A percentile compares a stretch with the other conserved stretches of the same genome.
Evolutionary conservation across 2,888 invertebrate genomes (phyloP).

Genomic region (Yponomeuta evonymella): DNA sequence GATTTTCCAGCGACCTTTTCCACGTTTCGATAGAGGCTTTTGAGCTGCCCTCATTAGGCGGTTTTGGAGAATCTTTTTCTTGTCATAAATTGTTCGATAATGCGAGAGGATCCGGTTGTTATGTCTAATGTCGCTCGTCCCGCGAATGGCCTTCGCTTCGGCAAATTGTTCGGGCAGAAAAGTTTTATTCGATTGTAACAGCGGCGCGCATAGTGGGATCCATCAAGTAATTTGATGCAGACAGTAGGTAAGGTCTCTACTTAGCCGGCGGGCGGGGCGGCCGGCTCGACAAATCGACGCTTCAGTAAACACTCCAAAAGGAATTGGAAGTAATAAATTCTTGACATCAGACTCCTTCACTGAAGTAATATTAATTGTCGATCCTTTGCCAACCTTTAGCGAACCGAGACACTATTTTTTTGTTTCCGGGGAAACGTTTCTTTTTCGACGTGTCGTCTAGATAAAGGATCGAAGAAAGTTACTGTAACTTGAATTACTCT

Average conservation of each 20-base stretch:
- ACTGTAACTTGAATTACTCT: too few species aligned
- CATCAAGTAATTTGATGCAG: not conserved
- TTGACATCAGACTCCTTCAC: not conserved
- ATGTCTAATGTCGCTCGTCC: not conserved
- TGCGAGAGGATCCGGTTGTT: not conserved
- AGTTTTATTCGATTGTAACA: not conserved
- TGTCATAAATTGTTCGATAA: constrained; percentile 7
- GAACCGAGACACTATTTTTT: not conserved
- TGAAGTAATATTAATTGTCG: not conserved
- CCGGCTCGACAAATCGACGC: constrained; percentile 2
- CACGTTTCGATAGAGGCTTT: constrained; percentile 37
- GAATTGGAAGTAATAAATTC: constrained; percentile 7
- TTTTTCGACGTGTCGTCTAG: too few species aligned
- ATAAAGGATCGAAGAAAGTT: too few species aligned
- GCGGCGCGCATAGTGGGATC: not conserved
- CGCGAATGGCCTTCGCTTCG: not conserved
- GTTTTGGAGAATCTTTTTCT: constrained; percentile 19
- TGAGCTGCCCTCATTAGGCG: constrained; percentile 42
- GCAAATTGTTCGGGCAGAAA: not conserved
- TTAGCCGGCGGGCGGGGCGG: not conserved
- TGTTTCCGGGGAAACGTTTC: too few species aligned
- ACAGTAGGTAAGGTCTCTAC: not conserved
- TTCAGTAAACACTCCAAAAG: not conserved
- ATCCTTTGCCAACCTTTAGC: not conserved
- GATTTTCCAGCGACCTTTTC: constrained; percentile 35